These are phyloP conservation scores for Syndactyla subalaris DNA, from an alignment of 2,797 vertebrate species.

Conservation along the genomic window DNA sequence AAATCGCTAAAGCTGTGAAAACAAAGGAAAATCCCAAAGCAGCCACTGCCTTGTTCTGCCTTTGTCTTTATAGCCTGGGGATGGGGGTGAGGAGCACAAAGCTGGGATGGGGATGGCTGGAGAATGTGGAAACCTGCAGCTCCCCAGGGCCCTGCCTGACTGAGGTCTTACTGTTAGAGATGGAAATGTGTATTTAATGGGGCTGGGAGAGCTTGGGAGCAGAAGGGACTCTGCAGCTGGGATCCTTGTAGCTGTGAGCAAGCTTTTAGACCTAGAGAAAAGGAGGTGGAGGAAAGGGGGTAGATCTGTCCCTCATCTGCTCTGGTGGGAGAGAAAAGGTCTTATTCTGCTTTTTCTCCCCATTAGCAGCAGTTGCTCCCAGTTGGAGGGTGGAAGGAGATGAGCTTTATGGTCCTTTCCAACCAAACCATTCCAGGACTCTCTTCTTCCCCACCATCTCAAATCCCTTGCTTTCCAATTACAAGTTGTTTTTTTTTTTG, in stretches of 20 bases:
- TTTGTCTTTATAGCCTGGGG: background rate
- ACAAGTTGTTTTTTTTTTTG: background rate
- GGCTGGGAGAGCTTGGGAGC: background rate
- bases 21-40: slow-evolving; percentile 11
- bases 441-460: background rate
- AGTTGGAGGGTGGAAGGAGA: background rate
- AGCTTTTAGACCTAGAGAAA: background rate
- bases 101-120: background rate
- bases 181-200: fast-evolving
- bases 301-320: no score
- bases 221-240: background rate
- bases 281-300: background rate
- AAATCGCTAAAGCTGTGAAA: background rate
- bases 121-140: fast-evolving
- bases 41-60: background rate
- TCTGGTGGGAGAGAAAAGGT: background rate
- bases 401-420: background rate
- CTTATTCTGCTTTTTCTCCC: background rate
- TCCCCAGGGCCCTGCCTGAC: fast-evolving
- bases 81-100: background rate
- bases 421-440: background rate
- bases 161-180: background rate
- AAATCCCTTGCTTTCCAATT: background rate
- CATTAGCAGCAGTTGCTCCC: fast-evolving
- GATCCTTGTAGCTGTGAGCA: fast-evolving